A percentile compares a stretch with the other conserved stretches of the same genome.
Evolutionary conservation across 37 sponge, comb jelly and placozoan species (phyloP).

Genomic region (Lycopodina hypogea): DNA sequence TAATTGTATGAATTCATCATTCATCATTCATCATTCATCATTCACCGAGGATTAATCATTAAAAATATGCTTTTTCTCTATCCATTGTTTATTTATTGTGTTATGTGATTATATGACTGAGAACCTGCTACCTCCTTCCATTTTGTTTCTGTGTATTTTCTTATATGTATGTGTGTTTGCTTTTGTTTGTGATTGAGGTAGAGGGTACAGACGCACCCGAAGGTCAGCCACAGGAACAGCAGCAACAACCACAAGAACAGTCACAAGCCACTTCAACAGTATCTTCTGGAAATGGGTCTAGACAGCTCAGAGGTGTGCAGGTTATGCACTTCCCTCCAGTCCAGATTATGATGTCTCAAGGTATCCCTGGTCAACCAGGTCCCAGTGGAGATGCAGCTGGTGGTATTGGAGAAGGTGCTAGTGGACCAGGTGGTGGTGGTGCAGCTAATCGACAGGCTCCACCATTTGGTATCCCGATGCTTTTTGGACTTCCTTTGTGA

Average conservation of each 20-base stretch:
- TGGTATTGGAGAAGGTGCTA: no score
- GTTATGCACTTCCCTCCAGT: constrained; percentile 2
- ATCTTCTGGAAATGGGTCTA: background rate
- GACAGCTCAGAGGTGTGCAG: background rate
- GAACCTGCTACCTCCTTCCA: no score
- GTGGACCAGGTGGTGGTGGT: background rate
- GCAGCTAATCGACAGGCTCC: constrained; percentile 3
- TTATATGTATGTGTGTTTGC: background rate
- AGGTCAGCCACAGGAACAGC: background rate
- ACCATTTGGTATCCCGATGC: constrained; percentile 12
- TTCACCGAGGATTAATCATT: no score
- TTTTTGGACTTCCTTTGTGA: background rate
- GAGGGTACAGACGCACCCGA: background rate
- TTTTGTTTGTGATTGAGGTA: background rate
- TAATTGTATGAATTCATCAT: no score
- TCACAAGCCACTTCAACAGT: background rate
- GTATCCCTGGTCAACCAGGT: background rate
- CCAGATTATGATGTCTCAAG: background rate
- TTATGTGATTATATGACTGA: no score
- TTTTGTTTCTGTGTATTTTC: no score
- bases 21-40: no score
- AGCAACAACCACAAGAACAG: background rate
- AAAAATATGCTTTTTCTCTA: no score
- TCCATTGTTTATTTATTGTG: no score
- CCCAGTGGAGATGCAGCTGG: no score